Percentiles rank a stretch among this genome's conserved stretches.
phyloP scores from a whole-genome alignment of 2,888 invertebrate species.

The Pterobdella sp. region DNA sequence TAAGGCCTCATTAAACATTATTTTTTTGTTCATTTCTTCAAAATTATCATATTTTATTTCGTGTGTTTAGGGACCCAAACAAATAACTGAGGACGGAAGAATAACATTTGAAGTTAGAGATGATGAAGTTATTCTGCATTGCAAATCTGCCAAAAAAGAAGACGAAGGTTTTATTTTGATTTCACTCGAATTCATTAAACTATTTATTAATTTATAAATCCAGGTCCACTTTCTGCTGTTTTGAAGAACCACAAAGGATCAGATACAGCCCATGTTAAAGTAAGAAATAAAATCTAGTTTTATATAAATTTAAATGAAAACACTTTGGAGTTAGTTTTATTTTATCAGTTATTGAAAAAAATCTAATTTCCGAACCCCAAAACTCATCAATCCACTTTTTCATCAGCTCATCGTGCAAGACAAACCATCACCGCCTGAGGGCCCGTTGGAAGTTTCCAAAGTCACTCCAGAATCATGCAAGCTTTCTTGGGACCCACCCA shows the following conservation, averaged over 20 bases:
- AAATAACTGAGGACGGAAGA: constrained; percentile 65
- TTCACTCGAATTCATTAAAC: neutral
- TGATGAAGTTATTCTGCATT: constrained; percentile 45
- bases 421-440: constrained; percentile 73
- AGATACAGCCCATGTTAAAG: constrained; percentile 79
- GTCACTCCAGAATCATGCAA: constrained; percentile 92
- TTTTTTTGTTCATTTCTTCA: neutral
- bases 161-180: constrained; percentile 61
- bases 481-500: constrained; percentile 58
- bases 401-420: constrained; percentile 52
- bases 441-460: constrained; percentile 81
- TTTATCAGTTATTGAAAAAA: too few species aligned
- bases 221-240: constrained; percentile 76
- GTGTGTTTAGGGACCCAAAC: constrained; percentile 64
- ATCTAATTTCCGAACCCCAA: too few species aligned
- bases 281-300: neutral
- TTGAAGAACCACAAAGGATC: constrained; percentile 81
- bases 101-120: constrained; percentile 62
- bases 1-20: constrained; percentile 46
- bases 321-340: too few species aligned
- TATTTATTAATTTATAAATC: neutral
- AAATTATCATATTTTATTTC: neutral
- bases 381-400: too few species aligned
- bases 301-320: neutral
- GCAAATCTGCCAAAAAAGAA: constrained; percentile 73